A percentile compares a stretch with the other conserved stretches of the same genome.
phyloP scores from a whole-genome alignment of 2,797 vertebrate genomes.

The Cebuella pygmaea region DNA sequence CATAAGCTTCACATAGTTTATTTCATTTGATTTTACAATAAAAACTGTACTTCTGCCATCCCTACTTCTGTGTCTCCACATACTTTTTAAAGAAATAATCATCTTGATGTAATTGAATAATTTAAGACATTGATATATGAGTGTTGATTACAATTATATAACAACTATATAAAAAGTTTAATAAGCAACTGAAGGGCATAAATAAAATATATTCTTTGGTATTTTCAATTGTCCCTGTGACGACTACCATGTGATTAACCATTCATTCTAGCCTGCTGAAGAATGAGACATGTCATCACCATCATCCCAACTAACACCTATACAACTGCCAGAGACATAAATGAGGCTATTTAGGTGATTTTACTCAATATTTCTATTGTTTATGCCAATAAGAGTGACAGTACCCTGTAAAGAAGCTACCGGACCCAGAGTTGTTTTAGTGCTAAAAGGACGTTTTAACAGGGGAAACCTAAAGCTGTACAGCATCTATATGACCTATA shows the following conservation, averaged over 20 bases:
- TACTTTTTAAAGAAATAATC: not conserved
- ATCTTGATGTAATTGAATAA: not conserved
- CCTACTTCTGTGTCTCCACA: not conserved
- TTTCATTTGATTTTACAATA: constrained; percentile 12
- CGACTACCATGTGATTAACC: not conserved
- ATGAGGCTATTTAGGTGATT: not conserved
- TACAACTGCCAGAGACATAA: not conserved
- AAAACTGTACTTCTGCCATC: not conserved
- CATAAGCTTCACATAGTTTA: not conserved
- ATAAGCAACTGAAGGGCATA: not conserved
- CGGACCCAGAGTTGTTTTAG: not conserved
- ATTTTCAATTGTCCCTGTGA: not conserved
- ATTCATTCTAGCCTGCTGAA: not conserved
- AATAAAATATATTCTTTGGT: not conserved
- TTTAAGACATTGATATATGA: not conserved
- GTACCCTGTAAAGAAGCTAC: not conserved
- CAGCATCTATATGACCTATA: not conserved
- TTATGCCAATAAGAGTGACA: not conserved
- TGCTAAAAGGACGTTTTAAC: not conserved
- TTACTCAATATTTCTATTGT: not conserved
- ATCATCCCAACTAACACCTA: not conserved
- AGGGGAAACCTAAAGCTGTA: not conserved
- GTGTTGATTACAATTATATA: not conserved
- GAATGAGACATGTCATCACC: not conserved
- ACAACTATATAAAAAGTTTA: not conserved